Evolutionary conservation across 2,797 vertebrate genomes (phyloP), one percentile per base, ranked within the genome.

Genomic region (Lepus townsendii): DNA sequence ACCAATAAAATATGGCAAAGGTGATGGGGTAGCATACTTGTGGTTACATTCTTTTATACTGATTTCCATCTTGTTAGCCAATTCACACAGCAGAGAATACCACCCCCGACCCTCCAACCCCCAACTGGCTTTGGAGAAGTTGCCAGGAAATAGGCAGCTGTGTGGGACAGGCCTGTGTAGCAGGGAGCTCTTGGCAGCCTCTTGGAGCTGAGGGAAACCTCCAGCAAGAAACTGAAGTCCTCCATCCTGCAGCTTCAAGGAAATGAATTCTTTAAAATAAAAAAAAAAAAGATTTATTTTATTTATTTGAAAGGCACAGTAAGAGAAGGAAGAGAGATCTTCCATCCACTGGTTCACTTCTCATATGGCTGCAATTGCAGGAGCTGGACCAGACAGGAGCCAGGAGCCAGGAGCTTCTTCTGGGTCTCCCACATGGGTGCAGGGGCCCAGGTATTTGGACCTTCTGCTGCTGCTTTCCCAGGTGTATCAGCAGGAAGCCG

Each of bases 171-270:
- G 14, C 22, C 16, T 72, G 54, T 6, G 26, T 76, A 66, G 66
- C 62, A 57, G 91, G 52, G 57, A 57, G 73, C 24, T 65, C 16
- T 86, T 72, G 38, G 38, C 27, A 80, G 66, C 11, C n/a, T 54
- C 35, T 87, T 69, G 30, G 38, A n/a, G 7, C 76, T 90, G 50
- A 89, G 24, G 35, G 52, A 78, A 89, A 26, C 65, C 65, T 91
- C 26, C 32, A 60, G 24, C 16, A 88, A 90, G 76, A 68, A 77
- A 82, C 19, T 2, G 9, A 93, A 88, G 22, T 3, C 65, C 20
- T 76, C 85, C 50, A n/a, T 77, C 77, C 63, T 80, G 26, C 16
- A 87, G 22, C 77, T 91, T 7, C 52, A 93, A 90, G 38, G 62
- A 92, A 92, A 52, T 60, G n/a, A 90, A n/a, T 87, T 66, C 22